Evolutionary conservation across 2,113 vertebrate genomes (phyloP), one percentile per base, ranked within the genome.

Genomic region (Pitta sordida): DNA sequence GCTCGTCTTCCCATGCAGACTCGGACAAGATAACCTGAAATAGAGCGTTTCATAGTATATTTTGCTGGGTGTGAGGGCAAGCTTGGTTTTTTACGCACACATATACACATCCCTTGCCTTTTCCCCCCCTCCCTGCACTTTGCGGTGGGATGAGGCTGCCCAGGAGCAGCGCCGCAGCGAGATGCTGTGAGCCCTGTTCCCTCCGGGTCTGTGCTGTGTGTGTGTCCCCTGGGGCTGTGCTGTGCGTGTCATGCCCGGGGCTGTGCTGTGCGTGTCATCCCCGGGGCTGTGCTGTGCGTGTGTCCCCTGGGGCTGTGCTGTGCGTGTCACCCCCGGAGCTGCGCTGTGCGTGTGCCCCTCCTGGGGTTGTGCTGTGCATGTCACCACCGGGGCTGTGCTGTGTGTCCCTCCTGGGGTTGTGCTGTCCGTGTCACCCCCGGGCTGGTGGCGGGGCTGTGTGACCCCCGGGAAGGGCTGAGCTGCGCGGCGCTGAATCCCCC

Each of bases 401-500:
- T n/a, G n/a, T n/a, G n/a, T n/a, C n/a, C n/a, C n/a, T n/a, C n/a
- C n/a, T n/a, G n/a, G n/a, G n/a, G n/a, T n/a, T n/a, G n/a, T n/a
- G n/a, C n/a, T n/a, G n/a, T n/a, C n/a, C n/a, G n/a, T n/a, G n/a
- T n/a, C n/a, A n/a, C n/a, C n/a, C n/a, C n/a, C n/a, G n/a, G n/a
- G n/a, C n/a, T n/a, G n/a, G n/a, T n/a, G n/a, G n/a, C n/a, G n/a
- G n/a, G n/a, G n/a, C n/a, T n/a, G n/a, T n/a, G n/a, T n/a, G n/a
- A n/a, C n/a, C 48, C 37, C 34, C 7, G 39, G 10, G 52, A 9
- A 9, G 24, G 59, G 13, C 15, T 4, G 5, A 11, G 37, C 52
- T 3, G 21, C 4, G 3, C 34, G 6, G 13, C 7, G 2, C 4
- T 1, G 6, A 4, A 11, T 5, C 24, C 29, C 0, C 10, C 39